Evolutionary conservation across 2,113 vertebrate species (phyloP).

Genomic region (Muntiacus reevesi): DNA sequence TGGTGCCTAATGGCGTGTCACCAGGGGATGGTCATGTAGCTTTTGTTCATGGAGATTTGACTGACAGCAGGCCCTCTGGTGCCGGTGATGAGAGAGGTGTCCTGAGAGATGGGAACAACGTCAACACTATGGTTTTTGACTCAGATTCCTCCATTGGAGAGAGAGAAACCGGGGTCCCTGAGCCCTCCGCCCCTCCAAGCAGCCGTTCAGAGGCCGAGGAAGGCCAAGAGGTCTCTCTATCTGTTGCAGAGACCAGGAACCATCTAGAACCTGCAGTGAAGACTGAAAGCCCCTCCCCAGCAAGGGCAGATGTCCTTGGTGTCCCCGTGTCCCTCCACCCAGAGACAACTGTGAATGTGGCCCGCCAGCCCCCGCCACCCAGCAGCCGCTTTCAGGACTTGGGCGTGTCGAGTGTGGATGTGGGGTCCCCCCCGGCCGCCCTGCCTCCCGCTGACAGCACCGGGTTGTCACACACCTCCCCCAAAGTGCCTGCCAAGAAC

Average conservation of each 20-base stretch:
- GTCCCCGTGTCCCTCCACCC: constrained; percentile 44
- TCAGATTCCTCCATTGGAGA: constrained; percentile 35
- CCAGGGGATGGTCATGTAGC: neutral
- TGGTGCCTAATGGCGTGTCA: rapidly evolving
- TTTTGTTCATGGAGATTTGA: neutral
- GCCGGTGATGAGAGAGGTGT: constrained; percentile 48
- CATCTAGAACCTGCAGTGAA: constrained; percentile 62
- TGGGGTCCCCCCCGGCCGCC: constrained; percentile 62
- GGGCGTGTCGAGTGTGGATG: constrained; percentile 56
- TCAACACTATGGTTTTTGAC: neutral
- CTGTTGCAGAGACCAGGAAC: constrained; percentile 43
- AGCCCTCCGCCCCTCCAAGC: constrained; percentile 9
- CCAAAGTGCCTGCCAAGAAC: constrained; percentile 85
- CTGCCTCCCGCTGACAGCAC: constrained; percentile 75
- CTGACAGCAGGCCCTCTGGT: constrained; percentile 27
- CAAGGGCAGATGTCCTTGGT: constrained; percentile 45
- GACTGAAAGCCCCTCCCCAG: constrained; percentile 27
- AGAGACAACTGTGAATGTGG: constrained; percentile 33
- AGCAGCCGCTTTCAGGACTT: constrained; percentile 73
- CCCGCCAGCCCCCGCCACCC: constrained; percentile 41
- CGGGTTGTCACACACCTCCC: constrained; percentile 76
- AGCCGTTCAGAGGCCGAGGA: constrained; percentile 24
- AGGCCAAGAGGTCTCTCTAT: neutral
- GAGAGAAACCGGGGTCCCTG: neutral
- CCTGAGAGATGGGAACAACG: neutral